Evolutionary conservation across 2,888 invertebrate species (phyloP).

Genomic region (Polyommatus iphigenia): DNA sequence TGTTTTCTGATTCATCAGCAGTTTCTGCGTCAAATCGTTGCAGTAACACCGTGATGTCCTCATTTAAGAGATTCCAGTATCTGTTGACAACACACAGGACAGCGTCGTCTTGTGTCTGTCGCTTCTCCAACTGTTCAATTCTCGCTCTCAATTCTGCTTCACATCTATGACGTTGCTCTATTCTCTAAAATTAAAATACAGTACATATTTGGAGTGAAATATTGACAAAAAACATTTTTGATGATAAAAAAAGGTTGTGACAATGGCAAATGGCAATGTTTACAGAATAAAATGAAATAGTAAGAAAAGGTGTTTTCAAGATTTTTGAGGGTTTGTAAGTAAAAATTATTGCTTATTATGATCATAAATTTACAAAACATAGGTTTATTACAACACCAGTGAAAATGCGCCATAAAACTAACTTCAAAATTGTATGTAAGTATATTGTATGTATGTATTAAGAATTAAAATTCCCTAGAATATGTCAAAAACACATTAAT

Average conservation of each 20-base stretch:
- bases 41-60: constrained; percentile 95
- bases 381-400: not conserved
- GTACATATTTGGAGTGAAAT: not conserved
- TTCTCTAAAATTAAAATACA: constrained; percentile 78
- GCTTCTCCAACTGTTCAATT: constrained; percentile 95
- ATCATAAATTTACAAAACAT: not conserved
- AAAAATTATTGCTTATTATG: not conserved
- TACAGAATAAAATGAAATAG: too few relatives aligned
- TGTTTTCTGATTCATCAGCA: constrained; percentile 96
- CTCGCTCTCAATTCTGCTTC: constrained; percentile 93
- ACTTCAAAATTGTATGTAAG: too few relatives aligned
- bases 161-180: constrained; percentile 94
- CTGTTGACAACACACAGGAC: constrained; percentile 98
- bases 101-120: constrained; percentile 98
- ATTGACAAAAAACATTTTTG: too few relatives aligned
- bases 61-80: constrained; percentile 98
- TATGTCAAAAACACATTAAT: too few relatives aligned
- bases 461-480: too few relatives aligned
- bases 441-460: too few relatives aligned
- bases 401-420: too few relatives aligned
- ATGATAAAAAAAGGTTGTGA: too few relatives aligned
- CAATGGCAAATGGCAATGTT: not conserved
- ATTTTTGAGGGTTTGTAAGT: not conserved
- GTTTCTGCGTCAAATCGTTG: constrained; percentile 99
- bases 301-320: too few relatives aligned